These are phyloP conservation scores for Athrips mouffetella DNA, from an alignment of 2,888 invertebrate species.

Conservation along the genomic window DNA sequence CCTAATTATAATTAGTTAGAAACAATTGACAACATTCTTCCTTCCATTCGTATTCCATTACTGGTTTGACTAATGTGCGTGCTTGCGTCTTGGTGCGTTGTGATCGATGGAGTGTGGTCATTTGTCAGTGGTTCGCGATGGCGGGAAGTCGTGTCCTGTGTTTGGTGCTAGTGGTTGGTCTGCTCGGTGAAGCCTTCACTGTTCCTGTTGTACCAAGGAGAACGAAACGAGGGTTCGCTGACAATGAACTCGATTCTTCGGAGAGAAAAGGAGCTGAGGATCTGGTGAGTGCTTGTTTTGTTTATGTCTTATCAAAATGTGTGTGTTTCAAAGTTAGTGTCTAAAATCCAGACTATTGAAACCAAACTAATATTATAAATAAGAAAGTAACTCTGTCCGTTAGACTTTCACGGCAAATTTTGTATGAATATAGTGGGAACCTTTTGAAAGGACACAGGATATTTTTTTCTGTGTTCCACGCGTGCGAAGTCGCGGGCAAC, in stretches of 20 bases:
- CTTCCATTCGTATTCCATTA: constrained; percentile 5
- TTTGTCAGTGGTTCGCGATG: constrained; percentile 43
- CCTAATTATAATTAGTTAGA: not conserved
- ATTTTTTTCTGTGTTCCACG: no score
- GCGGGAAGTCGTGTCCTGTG: constrained; percentile 35
- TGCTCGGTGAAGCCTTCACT: constrained; percentile 48
- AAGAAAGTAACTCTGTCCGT: no score
- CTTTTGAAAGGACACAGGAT: no score
- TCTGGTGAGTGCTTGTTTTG: constrained; percentile 32
- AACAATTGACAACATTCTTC: not conserved
- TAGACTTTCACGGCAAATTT: no score
- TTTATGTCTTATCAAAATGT: no score
- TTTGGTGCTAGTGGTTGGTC: constrained; percentile 36
- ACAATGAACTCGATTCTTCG: constrained; percentile 27
- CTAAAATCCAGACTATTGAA: no score
- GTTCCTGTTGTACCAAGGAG: constrained; percentile 34
- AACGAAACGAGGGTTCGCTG: constrained; percentile 27
- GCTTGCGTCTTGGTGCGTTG: not conserved
- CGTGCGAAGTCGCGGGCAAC: no score
- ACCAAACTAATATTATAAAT: no score
- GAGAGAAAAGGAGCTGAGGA: constrained; percentile 10
- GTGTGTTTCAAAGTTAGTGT: no score
- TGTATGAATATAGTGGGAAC: no score
- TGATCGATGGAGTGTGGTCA: constrained; percentile 20
- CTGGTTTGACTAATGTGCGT: constrained; percentile 6